Base-by-base conservation (phyloP, 2,797 vertebrate species). In the Mus spretus region DNA sequence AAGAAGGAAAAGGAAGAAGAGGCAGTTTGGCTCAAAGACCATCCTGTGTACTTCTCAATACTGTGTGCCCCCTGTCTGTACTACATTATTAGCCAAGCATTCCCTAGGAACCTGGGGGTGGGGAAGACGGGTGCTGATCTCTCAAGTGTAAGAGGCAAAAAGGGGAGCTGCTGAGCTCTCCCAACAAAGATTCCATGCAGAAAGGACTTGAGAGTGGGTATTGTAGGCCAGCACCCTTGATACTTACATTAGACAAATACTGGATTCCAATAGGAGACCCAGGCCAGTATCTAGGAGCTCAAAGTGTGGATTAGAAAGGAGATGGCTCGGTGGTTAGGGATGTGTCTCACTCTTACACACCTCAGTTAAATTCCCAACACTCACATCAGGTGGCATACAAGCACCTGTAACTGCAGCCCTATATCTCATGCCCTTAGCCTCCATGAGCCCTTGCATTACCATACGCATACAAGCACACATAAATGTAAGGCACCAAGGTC, bases 21-120 rank as follows among this genome's bases (percentile, higher is more conserved):
- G 5, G 3, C 17, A 34, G 6, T 3, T 53, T 89, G 24, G n/a
- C 17, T 75, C 72, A 44, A 47, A 57, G 37, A 22, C 55, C 47
- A 15, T n/a, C 6, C 12, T 2, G 26, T 13, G 47, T 72, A 3
- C 19, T 37, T 37, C 8, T 20, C 12, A 11, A 28, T 24, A 37
- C 37, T 63, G 14, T 10, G 1, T 40, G 50, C 28, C 50, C 24
- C 11, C 10, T 5, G 28, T 34, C 2, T 37, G 14, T 40, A n/a
- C 20, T 44, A 11, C 47, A 53, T 37, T 4, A 70, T 37, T 4
- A 9, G 2, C 28, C 12, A 1, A 24, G 77, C 17, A 0, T 22
- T 82, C 3, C 0, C 20, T 8, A 0, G 9, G 22, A 6, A 40
- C 6, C 80, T 67, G 37, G 0, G 0, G 28, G 50, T 0, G 3